Percentiles rank a stretch among this genome's conserved stretches.
phyloP scores from a whole-genome alignment of 1,140 invertebrate species.

The Spodoptera frugiperda region DNA sequence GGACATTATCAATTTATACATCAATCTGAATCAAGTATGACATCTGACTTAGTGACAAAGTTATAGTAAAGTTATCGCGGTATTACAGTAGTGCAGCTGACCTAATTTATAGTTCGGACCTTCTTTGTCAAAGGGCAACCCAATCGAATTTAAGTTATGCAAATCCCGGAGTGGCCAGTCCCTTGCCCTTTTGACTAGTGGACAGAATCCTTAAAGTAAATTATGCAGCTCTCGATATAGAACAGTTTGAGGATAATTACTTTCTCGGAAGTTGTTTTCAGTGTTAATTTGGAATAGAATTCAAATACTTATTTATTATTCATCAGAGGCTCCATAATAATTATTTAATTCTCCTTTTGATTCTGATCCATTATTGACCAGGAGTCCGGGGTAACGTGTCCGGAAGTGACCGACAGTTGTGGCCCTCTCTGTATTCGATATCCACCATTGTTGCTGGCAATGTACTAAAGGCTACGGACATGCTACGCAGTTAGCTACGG shows the following conservation, averaged over 20 bases:
- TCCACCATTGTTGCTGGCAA: no score
- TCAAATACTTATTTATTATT: background rate
- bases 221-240: constrained; percentile 14
- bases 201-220: constrained; percentile 1
- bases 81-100: constrained; percentile 9
- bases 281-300: background rate
- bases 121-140: constrained; percentile 41
- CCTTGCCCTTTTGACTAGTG: constrained; percentile 36
- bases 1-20: no score
- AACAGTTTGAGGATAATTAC: constrained; percentile 24
- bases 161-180: constrained; percentile 33
- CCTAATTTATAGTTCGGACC: constrained; percentile 18
- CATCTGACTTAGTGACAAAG: background rate
- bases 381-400: no score
- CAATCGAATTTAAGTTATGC: constrained; percentile 37
- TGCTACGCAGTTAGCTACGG: no score
- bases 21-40: no score
- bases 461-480: no score
- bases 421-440: no score
- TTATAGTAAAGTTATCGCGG: background rate
- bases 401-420: no score
- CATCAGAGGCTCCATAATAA: no score
- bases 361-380: no score
- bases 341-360: no score
- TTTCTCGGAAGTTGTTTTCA: constrained; percentile 2